Conservation (phyloP, 2,888 invertebrate genomes). For the Epinotia brunnichana region DNA sequence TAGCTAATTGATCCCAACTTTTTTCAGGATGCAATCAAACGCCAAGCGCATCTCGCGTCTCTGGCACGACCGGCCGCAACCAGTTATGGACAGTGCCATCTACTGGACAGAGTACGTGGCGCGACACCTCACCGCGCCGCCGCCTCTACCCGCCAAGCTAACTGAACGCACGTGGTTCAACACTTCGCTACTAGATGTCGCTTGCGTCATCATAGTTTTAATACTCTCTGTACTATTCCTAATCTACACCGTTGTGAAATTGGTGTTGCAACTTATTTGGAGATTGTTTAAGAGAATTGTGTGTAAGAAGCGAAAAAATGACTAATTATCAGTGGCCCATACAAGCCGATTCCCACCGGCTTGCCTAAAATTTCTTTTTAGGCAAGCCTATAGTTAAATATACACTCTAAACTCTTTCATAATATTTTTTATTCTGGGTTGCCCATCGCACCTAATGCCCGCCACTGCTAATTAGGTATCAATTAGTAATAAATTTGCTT, state of each 20-base stretch:
- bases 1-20: neutral
- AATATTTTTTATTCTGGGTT: no score
- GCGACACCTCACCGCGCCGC: constrained; percentile 69
- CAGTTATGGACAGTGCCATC: constrained; percentile 84
- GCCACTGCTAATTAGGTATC: no score
- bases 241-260: constrained; percentile 51
- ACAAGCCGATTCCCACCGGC: no score
- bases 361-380: no score
- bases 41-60: constrained; percentile 76
- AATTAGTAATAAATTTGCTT: constrained; percentile 2
- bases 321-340: no score
- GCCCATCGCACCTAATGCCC: no score
- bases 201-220: constrained; percentile 53
- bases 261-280: constrained; percentile 49
- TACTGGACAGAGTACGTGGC: constrained; percentile 87
- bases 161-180: constrained; percentile 60
- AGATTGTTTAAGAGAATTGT: constrained; percentile 47
- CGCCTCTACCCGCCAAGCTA: constrained; percentile 57
- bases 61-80: constrained; percentile 82
- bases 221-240: constrained; percentile 50
- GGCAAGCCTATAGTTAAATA: no score
- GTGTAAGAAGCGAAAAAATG: constrained; percentile 52
- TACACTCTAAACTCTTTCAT: no score
- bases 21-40: constrained; percentile 66
- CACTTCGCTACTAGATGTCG: constrained; percentile 64